Conservation (phyloP, 2,113 vertebrate species). For the Vulpes lagopus region DNA sequence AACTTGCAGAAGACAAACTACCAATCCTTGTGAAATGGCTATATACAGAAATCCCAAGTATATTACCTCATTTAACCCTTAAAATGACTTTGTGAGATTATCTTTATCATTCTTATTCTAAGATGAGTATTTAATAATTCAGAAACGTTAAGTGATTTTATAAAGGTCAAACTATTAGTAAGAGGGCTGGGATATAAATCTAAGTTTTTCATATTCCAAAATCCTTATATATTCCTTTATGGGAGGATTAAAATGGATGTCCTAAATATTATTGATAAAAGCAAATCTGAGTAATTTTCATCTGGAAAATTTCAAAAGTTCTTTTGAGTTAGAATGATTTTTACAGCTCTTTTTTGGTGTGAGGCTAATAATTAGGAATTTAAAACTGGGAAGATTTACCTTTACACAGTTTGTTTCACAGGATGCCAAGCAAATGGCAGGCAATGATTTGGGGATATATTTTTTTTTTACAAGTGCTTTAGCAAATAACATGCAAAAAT, state of each 20-base stretch:
- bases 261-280: background rate
- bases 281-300: background rate
- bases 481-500: background rate
- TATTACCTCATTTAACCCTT: background rate
- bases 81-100: background rate
- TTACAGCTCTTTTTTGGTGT: background rate
- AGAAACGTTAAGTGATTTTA: background rate
- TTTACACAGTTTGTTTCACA: background rate
- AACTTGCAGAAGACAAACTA: slow-evolving; percentile 12
- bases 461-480: background rate
- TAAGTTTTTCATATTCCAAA: background rate
- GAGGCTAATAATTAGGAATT: background rate
- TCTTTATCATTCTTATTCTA: background rate
- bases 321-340: background rate
- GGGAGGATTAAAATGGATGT: background rate
- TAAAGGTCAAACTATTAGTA: background rate
- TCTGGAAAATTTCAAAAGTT: background rate
- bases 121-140: background rate
- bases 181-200: background rate
- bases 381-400: background rate
- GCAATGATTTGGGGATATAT: background rate
- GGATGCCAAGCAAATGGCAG: background rate
- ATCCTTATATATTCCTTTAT: background rate
- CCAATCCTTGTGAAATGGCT: background rate
- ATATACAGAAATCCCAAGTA: background rate